Evolutionary conservation across 2,888 invertebrate species (phyloP), one percentile per base, ranked within the genome.

Genomic region (Eupsilia transversa): DNA sequence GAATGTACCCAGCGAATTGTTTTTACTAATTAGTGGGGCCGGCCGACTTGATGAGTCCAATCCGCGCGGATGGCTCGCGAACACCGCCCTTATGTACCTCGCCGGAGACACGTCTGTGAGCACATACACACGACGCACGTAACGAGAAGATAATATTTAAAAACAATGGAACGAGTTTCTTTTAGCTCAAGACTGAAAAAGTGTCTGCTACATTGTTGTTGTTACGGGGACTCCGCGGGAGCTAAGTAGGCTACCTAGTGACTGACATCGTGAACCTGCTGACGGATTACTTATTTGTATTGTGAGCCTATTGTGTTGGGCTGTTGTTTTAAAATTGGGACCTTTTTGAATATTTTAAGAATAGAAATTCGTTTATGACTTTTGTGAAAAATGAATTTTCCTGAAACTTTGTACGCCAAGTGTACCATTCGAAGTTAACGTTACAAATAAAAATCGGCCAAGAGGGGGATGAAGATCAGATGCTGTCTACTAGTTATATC

Each of bases 1-100:
- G 93, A 94, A 94, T 93, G 94, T 94, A 94, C 93, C 91, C 91
- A 88, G 89, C 91, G 94, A 93, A 96, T 94, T 94, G 96, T 96
- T 96, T 96, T 96, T 96, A 96, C 95, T 96, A 96, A 96, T 96
- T 96, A 96, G 92, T 93, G 89, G 90, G 90, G 89, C 90, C 91
- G 93, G 91, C 90, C 92, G 94, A 94, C 93, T 95, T 94, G 94
- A 95, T 95, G 94, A 94, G 94, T 87, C 88, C 86, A 78, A 76
- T 86, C 87, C 86, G 74, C 74, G 84, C 70, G 75, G 84, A 78
- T 83, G 80, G 79, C 78, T 80, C 75, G 84, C 83, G 66, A 78
- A 80, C 84, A 80, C 75, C 82, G 85, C 87, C 86, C 86, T 89
- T 90, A 85, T 86, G 84, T 77, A 80, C 74, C 72, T 63, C 80